These are phyloP conservation scores for Ostrea edulis DNA, from an alignment of 1,140 invertebrate species.

Conservation along the genomic window DNA sequence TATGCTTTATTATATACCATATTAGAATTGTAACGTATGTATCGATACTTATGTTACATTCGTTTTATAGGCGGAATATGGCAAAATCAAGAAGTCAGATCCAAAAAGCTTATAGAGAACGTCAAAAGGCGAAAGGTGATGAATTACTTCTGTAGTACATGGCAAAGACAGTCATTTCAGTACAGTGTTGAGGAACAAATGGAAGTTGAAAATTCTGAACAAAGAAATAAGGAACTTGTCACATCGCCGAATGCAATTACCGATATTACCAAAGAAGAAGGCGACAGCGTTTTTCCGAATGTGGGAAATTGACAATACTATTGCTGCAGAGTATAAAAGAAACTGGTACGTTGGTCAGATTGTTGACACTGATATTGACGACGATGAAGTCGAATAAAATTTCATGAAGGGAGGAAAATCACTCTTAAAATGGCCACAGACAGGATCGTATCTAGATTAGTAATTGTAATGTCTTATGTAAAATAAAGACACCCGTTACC, in stretches of 20 bases:
- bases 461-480: conserved; percentile 18
- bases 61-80: conserved; percentile 40
- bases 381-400: background rate
- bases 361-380: background rate
- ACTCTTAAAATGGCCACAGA: background rate
- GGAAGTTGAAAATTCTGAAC: background rate
- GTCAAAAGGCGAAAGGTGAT: background rate
- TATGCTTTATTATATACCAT: too few relatives aligned
- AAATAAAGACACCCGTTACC: background rate
- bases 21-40: conserved; percentile 47
- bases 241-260: background rate
- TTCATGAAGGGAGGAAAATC: background rate
- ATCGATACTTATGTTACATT: conserved; percentile 39
- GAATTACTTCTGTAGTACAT: background rate
- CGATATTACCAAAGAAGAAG: background rate
- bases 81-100: conserved; percentile 43
- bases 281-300: background rate
- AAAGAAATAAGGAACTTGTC: background rate
- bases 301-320: background rate
- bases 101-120: background rate
- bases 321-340: background rate
- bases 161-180: background rate
- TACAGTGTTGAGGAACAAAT: conserved; percentile 5
- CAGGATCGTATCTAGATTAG: background rate
- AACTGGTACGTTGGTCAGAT: background rate